Base-by-base conservation (phyloP, 2,113 vertebrate species). In the Gymnarchus niloticus region DNA sequence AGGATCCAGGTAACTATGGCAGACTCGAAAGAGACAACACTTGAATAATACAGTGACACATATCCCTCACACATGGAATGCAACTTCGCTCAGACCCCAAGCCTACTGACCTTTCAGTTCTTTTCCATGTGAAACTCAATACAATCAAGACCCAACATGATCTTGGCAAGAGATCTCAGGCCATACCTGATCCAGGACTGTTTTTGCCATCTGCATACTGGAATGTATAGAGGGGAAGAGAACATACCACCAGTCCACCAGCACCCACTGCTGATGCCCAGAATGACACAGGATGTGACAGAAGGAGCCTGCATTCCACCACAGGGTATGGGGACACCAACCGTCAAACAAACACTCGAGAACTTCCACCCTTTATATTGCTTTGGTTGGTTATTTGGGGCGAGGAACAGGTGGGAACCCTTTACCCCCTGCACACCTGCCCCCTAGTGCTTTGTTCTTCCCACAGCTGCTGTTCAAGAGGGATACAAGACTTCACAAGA, bases 401-500 rank as follows among this genome's bases (percentile, higher is more conserved):
- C 85, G 83, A 91, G 90, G 91, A 88, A 90, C 80, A 86, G 90
- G 86, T 88, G 87, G 87, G 90, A 91, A 92, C 78, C 23, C 10
- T 51, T 28, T 28, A 57, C 37, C 56, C 10, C 28, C 54, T 37
- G 25, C 9, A 0, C 14, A 21, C 73, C 59, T 57, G 10, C 48
- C 46, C 92, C 92, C 92, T 90, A 92, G 93, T 37, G 19, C 65
- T 89, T 94, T 92, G 80, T 89, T 93, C 94, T 89, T 82, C 89
- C 93, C 91, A 95, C 91, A 96, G 93, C 95, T 95, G 94, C 95
- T 96, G 92, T 96, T 95, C 94, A 96, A 95, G 94, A 96, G 93
- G 93, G 96, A 97, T 93, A 95, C 93, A 94, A 96, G 94, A 97
- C 95, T 95, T 95, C 93, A 96, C 94, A 94, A 97, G 94, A 97